Conservation (phyloP, 2,888 invertebrate species). For the Dicyrtoma fusca region DNA sequence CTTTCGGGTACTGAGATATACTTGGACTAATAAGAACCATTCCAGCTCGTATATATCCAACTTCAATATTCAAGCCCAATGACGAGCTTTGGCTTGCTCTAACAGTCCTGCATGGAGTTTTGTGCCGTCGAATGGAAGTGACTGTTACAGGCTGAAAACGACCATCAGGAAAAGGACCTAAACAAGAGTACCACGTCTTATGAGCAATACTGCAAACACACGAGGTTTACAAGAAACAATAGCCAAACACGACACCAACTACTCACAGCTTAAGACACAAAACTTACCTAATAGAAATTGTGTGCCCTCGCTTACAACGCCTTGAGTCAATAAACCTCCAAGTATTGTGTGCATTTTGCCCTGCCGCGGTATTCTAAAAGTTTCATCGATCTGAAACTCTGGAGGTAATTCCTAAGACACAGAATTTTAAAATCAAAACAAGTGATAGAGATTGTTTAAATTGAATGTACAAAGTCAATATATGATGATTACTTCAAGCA, state of each 20-base stretch:
- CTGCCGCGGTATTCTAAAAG: slow-evolving; percentile 80
- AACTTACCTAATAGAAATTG: slow-evolving; percentile 62
- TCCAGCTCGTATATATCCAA: slow-evolving; percentile 72
- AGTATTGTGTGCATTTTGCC: slow-evolving; percentile 70
- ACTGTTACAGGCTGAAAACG: slow-evolving; percentile 77
- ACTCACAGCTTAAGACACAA: too few relatives aligned
- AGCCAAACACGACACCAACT: too few relatives aligned
- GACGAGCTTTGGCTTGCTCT: slow-evolving; percentile 90
- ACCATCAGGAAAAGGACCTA: slow-evolving; percentile 76
- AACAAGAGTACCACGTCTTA: not conserved
- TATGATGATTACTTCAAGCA: slow-evolving; percentile 64
- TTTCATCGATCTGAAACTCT: slow-evolving; percentile 93
- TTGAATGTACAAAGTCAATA: not conserved
- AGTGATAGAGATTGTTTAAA: not conserved
- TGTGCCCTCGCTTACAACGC: slow-evolving; percentile 79
- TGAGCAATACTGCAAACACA: slow-evolving; percentile 6
- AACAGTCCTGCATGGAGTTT: slow-evolving; percentile 85
- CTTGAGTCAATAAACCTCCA: slow-evolving; percentile 81
- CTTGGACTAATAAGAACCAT: slow-evolving; percentile 76
- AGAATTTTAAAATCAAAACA: not conserved
- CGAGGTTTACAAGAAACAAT: slow-evolving; percentile 9
- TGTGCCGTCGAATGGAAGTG: slow-evolving; percentile 86
- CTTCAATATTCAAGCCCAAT: slow-evolving; percentile 69
- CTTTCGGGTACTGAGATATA: slow-evolving; percentile 61
- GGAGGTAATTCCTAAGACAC: slow-evolving; percentile 61